A percentile compares a stretch with the other conserved stretches of the same genome.
phyloP scores from a whole-genome alignment of 2,797 vertebrate genomes.

The Mus spretus region DNA sequence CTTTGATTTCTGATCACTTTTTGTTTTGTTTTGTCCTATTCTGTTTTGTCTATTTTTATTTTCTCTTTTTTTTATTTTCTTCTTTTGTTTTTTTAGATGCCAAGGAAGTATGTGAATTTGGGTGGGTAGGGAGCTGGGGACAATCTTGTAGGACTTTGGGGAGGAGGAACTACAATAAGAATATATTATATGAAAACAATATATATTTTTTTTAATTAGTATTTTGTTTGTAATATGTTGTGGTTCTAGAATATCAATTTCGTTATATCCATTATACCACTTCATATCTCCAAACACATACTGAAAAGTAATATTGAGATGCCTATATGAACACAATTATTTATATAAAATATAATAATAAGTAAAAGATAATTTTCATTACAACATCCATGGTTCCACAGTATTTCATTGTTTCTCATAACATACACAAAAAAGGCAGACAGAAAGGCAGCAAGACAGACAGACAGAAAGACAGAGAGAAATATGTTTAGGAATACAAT shows the following conservation, averaged over 20 bases:
- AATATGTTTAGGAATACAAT: neutral
- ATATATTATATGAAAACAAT: neutral
- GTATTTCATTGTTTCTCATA: neutral
- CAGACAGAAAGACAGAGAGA: neutral
- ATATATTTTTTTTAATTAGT: neutral
- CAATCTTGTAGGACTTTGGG: neutral
- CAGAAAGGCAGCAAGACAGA: no score
- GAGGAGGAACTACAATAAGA: neutral
- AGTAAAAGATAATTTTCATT: neutral
- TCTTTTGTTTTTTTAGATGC: neutral
- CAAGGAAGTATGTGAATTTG: neutral
- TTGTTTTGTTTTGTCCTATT: neutral
- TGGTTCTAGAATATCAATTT: neutral
- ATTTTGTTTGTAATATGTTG: neutral
- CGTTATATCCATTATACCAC: neutral
- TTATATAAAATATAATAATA: neutral
- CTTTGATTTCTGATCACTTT: neutral
- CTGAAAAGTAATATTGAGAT: slow-evolving; percentile 5
- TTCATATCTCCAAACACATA: neutral
- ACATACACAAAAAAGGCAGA: neutral
- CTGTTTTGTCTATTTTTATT: neutral
- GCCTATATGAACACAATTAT: neutral
- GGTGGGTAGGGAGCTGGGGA: neutral
- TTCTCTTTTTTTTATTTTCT: neutral
- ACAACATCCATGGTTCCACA: neutral